These are phyloP conservation scores for Eidolon dupreanum DNA, from an alignment of 2,797 vertebrate genomes.

Conservation along the genomic window DNA sequence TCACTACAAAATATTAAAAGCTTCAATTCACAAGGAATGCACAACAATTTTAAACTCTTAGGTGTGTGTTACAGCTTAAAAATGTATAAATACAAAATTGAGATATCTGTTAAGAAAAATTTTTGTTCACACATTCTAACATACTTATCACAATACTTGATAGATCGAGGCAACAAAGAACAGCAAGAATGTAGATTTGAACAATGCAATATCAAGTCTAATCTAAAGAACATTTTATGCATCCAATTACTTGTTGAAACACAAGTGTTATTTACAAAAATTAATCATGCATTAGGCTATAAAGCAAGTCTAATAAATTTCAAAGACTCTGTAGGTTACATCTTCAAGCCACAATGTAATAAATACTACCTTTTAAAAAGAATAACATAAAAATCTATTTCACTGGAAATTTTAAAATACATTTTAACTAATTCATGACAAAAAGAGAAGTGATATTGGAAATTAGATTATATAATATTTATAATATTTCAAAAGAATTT, in stretches of 20 bases:
- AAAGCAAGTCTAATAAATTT: background rate
- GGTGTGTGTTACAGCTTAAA: background rate
- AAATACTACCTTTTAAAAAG: constrained; percentile 5
- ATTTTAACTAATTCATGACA: constrained; percentile 49
- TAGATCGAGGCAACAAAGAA: constrained; percentile 15
- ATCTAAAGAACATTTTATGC: background rate
- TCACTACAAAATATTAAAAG: constrained; percentile 45
- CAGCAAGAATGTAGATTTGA: constrained; percentile 6
- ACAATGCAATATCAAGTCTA: background rate
- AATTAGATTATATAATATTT: constrained; percentile 18
- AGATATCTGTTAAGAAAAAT: constrained; percentile 36
- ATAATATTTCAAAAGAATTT: constrained; percentile 32
- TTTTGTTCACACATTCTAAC: background rate
- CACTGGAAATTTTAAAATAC: constrained; percentile 1
- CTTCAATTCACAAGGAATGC: constrained; percentile 10
- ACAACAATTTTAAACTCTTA: constrained; percentile 46
- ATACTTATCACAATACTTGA: background rate
- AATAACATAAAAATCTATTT: constrained; percentile 16
- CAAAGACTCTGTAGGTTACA: background rate
- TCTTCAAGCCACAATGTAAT: background rate
- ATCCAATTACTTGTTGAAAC: constrained; percentile 27
- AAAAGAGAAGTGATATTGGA: constrained; percentile 45
- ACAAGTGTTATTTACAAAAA: constrained; percentile 8
- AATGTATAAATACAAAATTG: constrained; percentile 26
- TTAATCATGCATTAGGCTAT: background rate